Percentiles rank a stretch among this genome's conserved stretches.
phyloP scores from a whole-genome alignment of 2,888 invertebrate genomes.

The Entomobrya proxima region DNA sequence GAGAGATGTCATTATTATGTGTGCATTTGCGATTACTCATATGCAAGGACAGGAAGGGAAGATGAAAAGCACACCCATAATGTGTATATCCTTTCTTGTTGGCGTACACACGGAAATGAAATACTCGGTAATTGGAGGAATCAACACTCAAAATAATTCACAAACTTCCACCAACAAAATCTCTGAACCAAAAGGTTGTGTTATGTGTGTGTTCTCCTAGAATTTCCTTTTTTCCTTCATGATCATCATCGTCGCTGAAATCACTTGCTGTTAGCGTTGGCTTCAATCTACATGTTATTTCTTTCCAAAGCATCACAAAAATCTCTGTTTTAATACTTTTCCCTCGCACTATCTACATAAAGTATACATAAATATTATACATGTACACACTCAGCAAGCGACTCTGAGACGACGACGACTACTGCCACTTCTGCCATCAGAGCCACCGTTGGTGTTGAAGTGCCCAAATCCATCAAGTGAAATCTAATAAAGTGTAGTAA shows the following conservation, averaged over 20 bases:
- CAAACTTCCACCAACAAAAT: conserved; percentile 39
- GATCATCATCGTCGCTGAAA: background rate
- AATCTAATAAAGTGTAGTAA: conserved; percentile 68
- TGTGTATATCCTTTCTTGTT: background rate
- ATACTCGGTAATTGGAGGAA: conserved; percentile 63
- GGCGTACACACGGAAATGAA: conserved; percentile 25
- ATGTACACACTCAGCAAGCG: background rate
- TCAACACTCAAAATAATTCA: conserved; percentile 54
- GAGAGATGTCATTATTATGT: too few relatives aligned
- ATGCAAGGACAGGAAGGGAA: background rate
- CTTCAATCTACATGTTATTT: conserved; percentile 21
- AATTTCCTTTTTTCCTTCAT: conserved; percentile 27
- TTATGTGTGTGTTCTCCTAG: background rate
- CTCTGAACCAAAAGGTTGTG: conserved; percentile 23
- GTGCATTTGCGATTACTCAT: conserved; percentile 50
- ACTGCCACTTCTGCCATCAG: conserved; percentile 33
- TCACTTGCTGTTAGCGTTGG: background rate
- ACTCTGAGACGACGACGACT: conserved; percentile 7
- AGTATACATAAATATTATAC: conserved; percentile 21
- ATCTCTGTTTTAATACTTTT: conserved; percentile 38
- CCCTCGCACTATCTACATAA: background rate
- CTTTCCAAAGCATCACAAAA: conserved; percentile 28
- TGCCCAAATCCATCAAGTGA: conserved; percentile 68
- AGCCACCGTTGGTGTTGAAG: conserved; percentile 64
- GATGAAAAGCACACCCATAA: conserved; percentile 8